Base-by-base conservation (phyloP, 2,797 vertebrate genomes). In the Onychomys arenicola region DNA sequence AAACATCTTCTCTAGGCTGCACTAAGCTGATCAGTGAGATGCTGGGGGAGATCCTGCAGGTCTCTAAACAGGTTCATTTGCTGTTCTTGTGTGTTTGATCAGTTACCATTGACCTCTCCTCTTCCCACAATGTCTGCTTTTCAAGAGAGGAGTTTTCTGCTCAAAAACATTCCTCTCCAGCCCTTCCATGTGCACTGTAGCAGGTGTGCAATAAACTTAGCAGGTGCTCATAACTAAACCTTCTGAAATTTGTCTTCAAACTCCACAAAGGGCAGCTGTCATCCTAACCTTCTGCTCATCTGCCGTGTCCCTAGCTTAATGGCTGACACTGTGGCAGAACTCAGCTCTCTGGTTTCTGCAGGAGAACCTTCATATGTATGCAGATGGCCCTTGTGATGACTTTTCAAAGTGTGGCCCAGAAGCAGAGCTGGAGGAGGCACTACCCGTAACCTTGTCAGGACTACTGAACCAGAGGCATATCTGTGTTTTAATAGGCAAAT, bases 181-280 rank as follows among this genome's bases (percentile, higher is more conserved):
- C 27, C 10, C 32, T n/a, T 46, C 57, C 10, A 29, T 13, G 11
- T 52, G 29, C 13, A 73, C 11, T 4, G 19, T 3, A 37, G 61
- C 61, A 86, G 93, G 29, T 83, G 75, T 80, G 57, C 43, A 91
- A 81, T 91, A 86, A 97, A 94, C 75, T 23, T 27, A 85, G 69
- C 83, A 89, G 57, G 71, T 37, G 75, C n/a, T 89, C 46, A 46
- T 11, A 43, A 55, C 69, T 80, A 77, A 95, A 84, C 16, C 65
- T 52, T 65, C 89, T 91, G 91, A 95, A 65, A 89, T 94, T 83
- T 84, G 13, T 87, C 89, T 76, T 80, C 27, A 82, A 91, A 94
- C n/a, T 34, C 82, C 89, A 6, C 6, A 89, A 77, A 84, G 46
- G 82, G 89, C 43, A 91, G 91, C 71, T 96, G 94, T 71, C 6